Evolutionary conservation across 37 sponge, comb jelly and placozoan species (phyloP), one percentile per base, ranked within the genome.

Genomic region (Mnemiopsis leidyi): DNA sequence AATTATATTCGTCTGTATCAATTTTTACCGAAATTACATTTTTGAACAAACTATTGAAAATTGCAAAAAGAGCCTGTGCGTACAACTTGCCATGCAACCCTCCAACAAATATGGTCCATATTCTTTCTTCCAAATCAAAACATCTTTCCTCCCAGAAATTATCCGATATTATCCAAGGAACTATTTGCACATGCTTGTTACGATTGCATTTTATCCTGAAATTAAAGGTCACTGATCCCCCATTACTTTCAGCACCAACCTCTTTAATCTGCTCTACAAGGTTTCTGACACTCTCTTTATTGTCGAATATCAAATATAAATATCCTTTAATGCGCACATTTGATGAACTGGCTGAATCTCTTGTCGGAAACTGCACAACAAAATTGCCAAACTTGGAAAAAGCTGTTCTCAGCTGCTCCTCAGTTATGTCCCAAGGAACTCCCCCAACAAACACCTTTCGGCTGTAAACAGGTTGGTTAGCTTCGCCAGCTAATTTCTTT

Each of bases 401-500:
- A n/a, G 95, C 92, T 1, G 94, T 95, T 0, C 96, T 92, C 0
- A 99, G 95, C 0, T 92, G 94, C 26, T 94, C 95, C 93, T 99
- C 99, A 21, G 99, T 99, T 82, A 97, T 97, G 93, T 99, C 99
- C 99, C 99, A 99, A 0, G 99, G 99, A 0, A 99, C 99, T 0
- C 99, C 99, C 7, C 99, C 99, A 32, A 99, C 95, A 93, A 99
- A 99, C 3, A 99, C 96, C 68, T 99, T 95, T 0, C 95, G 82
- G 32, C 95, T 95, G 95, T 96, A 99, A 82, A 95, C 95, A 16
- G 97, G 99, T 90, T 95, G 95, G 94, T 96, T 23, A 0, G 36
- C 61, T 25, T 85, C 90, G 0, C 90, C 90, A 23, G 90, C 29
- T 23, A n/a, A 3, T 33, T 37, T 38, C 48, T 85, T 85, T 18